phyloP scores from a whole-genome alignment of 2,113 vertebrate genomes.

The Azemiops feae region DNA sequence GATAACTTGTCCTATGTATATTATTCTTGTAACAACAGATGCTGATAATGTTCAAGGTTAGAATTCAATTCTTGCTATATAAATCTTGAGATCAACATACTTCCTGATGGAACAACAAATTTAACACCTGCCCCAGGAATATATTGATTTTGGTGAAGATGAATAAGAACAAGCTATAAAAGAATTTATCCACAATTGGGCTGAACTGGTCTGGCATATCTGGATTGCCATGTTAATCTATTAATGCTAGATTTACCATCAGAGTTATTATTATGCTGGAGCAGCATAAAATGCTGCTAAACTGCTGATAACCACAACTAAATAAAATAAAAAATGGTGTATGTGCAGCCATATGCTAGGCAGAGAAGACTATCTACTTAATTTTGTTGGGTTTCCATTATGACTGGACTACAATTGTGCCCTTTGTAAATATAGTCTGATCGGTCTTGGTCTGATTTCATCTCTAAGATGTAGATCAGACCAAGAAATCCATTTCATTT shows the following conservation, averaged over 20 bases:
- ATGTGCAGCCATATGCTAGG: not conserved
- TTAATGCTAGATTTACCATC: not conserved
- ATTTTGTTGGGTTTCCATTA: not conserved
- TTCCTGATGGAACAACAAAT: not conserved
- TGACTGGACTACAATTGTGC: not conserved
- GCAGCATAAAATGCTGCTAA: not conserved
- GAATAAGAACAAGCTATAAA: not conserved
- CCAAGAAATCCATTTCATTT: not conserved
- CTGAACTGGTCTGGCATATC: not conserved
- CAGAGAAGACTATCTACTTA: not conserved
- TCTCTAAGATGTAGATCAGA: not conserved
- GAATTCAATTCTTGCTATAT: conserved; percentile 34
- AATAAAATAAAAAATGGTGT: not conserved
- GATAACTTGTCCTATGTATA: conserved; percentile 20
- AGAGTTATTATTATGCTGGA: not conserved
- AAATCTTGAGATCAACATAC: conserved; percentile 38
- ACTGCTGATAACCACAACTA: not conserved
- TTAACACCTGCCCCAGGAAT: conserved; percentile 21
- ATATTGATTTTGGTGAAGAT: not conserved
- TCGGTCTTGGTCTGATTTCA: not conserved
- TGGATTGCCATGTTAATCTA: not conserved
- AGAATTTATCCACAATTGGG: not conserved
- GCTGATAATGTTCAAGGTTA: conserved; percentile 19
- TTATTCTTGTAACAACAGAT: conserved; percentile 13
- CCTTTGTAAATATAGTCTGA: not conserved